A percentile compares a stretch with the other conserved stretches of the same genome.
phyloP scores from a whole-genome alignment of 2,797 vertebrate species.

The Microtus californicus region DNA sequence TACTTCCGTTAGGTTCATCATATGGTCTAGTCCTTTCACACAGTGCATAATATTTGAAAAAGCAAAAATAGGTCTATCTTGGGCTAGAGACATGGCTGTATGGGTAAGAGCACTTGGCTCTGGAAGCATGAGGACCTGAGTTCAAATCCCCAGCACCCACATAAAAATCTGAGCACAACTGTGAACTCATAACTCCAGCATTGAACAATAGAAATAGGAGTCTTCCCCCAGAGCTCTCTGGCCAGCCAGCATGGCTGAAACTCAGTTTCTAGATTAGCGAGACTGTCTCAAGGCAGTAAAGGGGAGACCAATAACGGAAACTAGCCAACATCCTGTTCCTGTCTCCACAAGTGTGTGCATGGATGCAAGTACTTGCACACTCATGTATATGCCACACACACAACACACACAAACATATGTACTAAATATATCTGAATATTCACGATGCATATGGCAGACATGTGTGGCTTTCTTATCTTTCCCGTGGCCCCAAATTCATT shows the following conservation, averaged over 20 bases:
- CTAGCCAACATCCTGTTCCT: neutral
- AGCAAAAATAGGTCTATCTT: neutral
- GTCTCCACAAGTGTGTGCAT: neutral
- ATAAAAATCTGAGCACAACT: neutral
- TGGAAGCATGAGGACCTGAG: neutral
- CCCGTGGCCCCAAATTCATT: accelerated
- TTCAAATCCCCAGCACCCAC: neutral
- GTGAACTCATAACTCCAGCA: neutral
- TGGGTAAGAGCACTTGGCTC: neutral
- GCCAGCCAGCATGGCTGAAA: neutral
- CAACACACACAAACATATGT: neutral
- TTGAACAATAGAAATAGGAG: neutral
- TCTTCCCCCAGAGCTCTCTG: too few species aligned
- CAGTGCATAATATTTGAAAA: slow-evolving; percentile 7
- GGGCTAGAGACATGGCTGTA: neutral
- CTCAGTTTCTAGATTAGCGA: neutral
- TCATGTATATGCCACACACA: neutral
- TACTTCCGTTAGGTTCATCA: slow-evolving; percentile 17
- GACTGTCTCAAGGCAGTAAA: neutral
- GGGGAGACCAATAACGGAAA: neutral
- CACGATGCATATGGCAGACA: too few species aligned
- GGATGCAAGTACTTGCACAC: neutral
- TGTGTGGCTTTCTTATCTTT: neutral
- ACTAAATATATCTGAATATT: neutral
- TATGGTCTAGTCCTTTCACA: neutral